Conservation (phyloP, 1,140 invertebrate genomes). For the Chironomus striatipennis region DNA sequence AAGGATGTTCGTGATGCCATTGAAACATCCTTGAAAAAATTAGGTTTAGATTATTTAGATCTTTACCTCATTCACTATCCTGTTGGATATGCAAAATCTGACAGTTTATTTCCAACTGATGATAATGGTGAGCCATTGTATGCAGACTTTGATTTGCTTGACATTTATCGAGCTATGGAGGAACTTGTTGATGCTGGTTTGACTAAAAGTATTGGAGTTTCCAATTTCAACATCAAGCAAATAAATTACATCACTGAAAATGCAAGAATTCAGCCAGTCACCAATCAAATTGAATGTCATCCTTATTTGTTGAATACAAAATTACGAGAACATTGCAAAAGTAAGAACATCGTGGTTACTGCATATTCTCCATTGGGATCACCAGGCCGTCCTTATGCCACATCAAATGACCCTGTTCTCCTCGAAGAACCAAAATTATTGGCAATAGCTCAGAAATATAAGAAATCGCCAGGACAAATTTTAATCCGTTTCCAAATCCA, state of each 20-base stretch:
- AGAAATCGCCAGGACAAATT: slow-evolving; percentile 59
- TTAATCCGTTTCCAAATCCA: slow-evolving; percentile 48
- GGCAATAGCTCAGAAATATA: slow-evolving; percentile 50
- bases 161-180: slow-evolving; percentile 77
- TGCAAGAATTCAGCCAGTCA: slow-evolving; percentile 51
- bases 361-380: slow-evolving; percentile 46
- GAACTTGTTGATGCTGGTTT: slow-evolving; percentile 57
- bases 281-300: slow-evolving; percentile 42
- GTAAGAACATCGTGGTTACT: slow-evolving; percentile 28
- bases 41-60: slow-evolving; percentile 72
- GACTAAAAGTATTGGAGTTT: slow-evolving; percentile 66
- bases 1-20: slow-evolving; percentile 2
- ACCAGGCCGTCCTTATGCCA: slow-evolving; percentile 56
- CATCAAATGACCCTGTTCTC: slow-evolving; percentile 55
- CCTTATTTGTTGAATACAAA: slow-evolving; percentile 29
- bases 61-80: slow-evolving; percentile 86
- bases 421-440: slow-evolving; percentile 51
- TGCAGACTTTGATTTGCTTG: slow-evolving; percentile 60
- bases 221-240: slow-evolving; percentile 76
- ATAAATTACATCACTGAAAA: slow-evolving; percentile 55
- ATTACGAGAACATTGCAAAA: slow-evolving; percentile 31
- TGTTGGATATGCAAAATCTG: not conserved
- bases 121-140: slow-evolving; percentile 48
- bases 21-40: slow-evolving; percentile 44
- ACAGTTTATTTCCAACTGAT: slow-evolving; percentile 36